Base-by-base conservation (phyloP, 2,113 vertebrate genomes). In the Puffinus mauretanicus region DNA sequence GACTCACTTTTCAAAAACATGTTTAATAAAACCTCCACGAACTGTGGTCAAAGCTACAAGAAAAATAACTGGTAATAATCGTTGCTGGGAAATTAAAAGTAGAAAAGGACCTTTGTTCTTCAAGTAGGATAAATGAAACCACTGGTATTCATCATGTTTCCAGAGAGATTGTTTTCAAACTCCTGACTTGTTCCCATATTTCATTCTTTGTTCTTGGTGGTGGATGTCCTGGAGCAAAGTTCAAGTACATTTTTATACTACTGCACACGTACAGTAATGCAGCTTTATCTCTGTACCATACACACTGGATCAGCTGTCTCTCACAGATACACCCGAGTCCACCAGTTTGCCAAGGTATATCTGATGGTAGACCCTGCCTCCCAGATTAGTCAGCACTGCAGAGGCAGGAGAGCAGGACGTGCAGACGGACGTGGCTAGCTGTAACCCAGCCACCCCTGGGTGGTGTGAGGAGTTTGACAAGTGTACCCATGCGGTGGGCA, bases 41-140 rank as follows among this genome's bases (percentile, higher is more conserved):
- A 93, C 94, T 85, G 80, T 94, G 93, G 94, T 93, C 90, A 96
- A 96, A 94, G 80, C 90, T 94, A 96, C 90, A 94, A 90, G 89
- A 96, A 96, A 97, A 96, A 96, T 96, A 96, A 91, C 94, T 96
- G 85, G 91, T 96, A 97, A 95, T 96, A 96, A 97, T 96, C 47
- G 5, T 96, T 97, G 93, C 97, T 96, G 93, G 95, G 91, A 97
- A 97, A 97, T 96, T 94, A 96, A 92, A 96, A 96, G 85, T 95
- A 97, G 86, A 97, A 97, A 97, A 96, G 93, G 79, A 94, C 64
- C 95, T 97, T 97, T 97, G 95, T 97, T 93, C 96, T 88, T 92
- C 82, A 65, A 96, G 77, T 18, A 93, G 90, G 96, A 93, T 90
- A 92, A 93, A 95, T 92, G 85, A 97, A 97, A 97, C 96, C 92